Conservation (phyloP, 2,797 vertebrate genomes). For the Philypnodon macrostomus region DNA sequence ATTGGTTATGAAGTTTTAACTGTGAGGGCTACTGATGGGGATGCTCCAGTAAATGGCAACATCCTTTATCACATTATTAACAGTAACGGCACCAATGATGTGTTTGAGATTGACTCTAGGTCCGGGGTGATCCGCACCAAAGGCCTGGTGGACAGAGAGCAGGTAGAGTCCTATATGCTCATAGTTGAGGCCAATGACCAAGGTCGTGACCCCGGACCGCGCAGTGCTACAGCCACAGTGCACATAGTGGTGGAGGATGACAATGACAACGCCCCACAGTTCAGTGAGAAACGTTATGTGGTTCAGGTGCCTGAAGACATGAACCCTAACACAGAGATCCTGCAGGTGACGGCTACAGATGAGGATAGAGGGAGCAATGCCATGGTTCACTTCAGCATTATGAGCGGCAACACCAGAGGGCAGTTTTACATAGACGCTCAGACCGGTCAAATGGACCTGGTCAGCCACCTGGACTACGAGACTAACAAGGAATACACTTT, state of each 20-base stretch:
- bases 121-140: slow-evolving; percentile 92
- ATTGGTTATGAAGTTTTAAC: slow-evolving; percentile 94
- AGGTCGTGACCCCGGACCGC: slow-evolving; percentile 86
- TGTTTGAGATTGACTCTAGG: slow-evolving; percentile 90
- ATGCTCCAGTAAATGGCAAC: slow-evolving; percentile 88
- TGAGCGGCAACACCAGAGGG: slow-evolving; percentile 93
- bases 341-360: slow-evolving; percentile 88
- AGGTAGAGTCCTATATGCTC: slow-evolving; percentile 84
- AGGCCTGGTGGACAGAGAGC: slow-evolving; percentile 87
- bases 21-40: slow-evolving; percentile 89
- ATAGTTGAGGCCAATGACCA: slow-evolving; percentile 90
- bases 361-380: slow-evolving; percentile 89
- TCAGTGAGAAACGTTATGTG: slow-evolving; percentile 90
- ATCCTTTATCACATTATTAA: slow-evolving; percentile 89
- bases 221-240: slow-evolving; percentile 87
- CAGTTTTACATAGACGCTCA: slow-evolving; percentile 96
- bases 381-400: slow-evolving; percentile 93
- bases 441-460: slow-evolving; percentile 88
- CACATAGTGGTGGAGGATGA: slow-evolving; percentile 90
- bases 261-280: slow-evolving; percentile 93
- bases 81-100: slow-evolving; percentile 69
- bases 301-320: slow-evolving; percentile 88
- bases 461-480: slow-evolving; percentile 91
- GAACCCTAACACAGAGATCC: slow-evolving; percentile 80
- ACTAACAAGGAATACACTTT: slow-evolving; percentile 89